phyloP scores from a whole-genome alignment of 2,797 vertebrate genomes.

The Fistularia commersonii region DNA sequence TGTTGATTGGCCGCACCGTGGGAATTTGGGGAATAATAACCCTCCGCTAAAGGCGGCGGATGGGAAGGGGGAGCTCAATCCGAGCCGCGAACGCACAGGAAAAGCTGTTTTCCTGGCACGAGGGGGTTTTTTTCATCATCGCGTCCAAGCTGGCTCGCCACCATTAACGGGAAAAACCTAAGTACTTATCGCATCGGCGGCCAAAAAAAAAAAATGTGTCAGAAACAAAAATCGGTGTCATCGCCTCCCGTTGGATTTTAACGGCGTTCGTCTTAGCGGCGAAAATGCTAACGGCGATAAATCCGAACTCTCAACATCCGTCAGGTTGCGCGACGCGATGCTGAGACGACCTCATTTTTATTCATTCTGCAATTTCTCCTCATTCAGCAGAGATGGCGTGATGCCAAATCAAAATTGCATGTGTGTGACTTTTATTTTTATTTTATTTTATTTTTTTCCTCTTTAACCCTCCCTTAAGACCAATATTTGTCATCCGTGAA shows the following conservation, averaged over 20 bases:
- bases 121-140: slow-evolving; percentile 59
- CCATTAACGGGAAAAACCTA: slow-evolving; percentile 54
- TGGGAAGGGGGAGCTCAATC: slow-evolving; percentile 56
- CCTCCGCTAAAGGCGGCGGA: slow-evolving; percentile 33
- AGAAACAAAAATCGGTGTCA: slow-evolving; percentile 24
- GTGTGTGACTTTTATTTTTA: too few relatives aligned
- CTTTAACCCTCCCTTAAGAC: background rate
- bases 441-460: slow-evolving; percentile 1
- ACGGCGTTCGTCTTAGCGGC: too few relatives aligned
- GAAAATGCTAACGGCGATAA: too few relatives aligned
- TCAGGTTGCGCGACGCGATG: too few relatives aligned
- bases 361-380: slow-evolving; percentile 14
- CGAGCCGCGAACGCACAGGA: slow-evolving; percentile 48
- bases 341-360: slow-evolving; percentile 46
- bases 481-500: slow-evolving; percentile 13
- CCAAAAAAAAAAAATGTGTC: background rate
- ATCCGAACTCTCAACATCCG: too few relatives aligned
- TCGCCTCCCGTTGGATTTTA: background rate
- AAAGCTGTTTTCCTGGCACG: slow-evolving; percentile 61
- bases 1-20: slow-evolving; percentile 61
- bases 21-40: slow-evolving; percentile 58
- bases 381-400: slow-evolving; percentile 12
- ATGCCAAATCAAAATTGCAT: slow-evolving; percentile 13
- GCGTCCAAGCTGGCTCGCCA: slow-evolving; percentile 59
- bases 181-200: slow-evolving; percentile 31